Conservation (phyloP, 2,797 vertebrate genomes). For the Fistularia commersonii region DNA sequence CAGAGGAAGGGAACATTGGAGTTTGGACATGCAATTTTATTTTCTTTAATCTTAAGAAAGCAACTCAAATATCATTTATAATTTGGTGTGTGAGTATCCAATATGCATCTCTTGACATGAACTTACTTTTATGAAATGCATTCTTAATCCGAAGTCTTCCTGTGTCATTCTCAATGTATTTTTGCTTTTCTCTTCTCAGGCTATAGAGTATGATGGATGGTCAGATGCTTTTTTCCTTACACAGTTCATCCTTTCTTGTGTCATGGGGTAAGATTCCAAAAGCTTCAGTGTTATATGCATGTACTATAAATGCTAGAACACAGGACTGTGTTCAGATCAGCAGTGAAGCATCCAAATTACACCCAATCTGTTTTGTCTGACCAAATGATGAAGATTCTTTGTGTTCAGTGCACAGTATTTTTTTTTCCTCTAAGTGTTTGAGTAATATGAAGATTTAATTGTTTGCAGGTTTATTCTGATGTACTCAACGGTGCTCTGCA, state of each 20-base stretch:
- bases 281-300: neutral
- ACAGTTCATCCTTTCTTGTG: constrained; percentile 88
- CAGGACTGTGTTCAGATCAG: constrained; percentile 2
- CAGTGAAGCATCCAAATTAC: constrained; percentile 4
- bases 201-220: constrained; percentile 90
- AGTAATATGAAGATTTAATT: neutral
- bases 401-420: neutral
- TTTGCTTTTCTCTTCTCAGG: constrained; percentile 64
- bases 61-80: too few relatives aligned
- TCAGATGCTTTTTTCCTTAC: constrained; percentile 82
- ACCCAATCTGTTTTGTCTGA: neutral
- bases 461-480: constrained; percentile 87
- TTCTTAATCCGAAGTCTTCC: too few relatives aligned
- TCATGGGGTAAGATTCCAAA: constrained; percentile 88
- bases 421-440: neutral
- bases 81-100: too few relatives aligned
- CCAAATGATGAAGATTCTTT: neutral
- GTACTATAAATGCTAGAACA: neutral
- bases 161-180: neutral
- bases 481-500: constrained; percentile 95
- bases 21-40: too few relatives aligned
- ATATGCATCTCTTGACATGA: too few relatives aligned
- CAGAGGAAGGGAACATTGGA: too few relatives aligned
- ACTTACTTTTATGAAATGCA: too few relatives aligned
- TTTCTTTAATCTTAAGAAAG: too few relatives aligned